Percentiles rank a stretch among this genome's conserved stretches.
Conservation (phyloP, 2,797 vertebrate genomes). For the Etheostoma perlongum region DNA sequence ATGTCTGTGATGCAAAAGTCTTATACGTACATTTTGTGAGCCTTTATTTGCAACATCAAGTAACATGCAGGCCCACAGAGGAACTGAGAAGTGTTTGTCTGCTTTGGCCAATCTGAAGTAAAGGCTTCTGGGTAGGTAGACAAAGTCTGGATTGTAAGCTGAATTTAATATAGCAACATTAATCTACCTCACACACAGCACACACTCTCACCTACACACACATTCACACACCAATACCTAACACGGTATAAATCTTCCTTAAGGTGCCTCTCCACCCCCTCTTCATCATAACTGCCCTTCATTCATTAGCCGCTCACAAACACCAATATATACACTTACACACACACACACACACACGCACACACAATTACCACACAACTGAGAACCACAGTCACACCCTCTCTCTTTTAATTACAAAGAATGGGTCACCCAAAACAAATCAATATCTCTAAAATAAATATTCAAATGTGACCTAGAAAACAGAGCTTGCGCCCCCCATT, state of each 20-base stretch:
- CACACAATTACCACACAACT: slow-evolving; percentile 56
- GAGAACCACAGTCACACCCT: slow-evolving; percentile 72
- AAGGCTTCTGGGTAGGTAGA: slow-evolving; percentile 63
- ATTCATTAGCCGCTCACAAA: slow-evolving; percentile 72
- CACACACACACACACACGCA: slow-evolving; percentile 30
- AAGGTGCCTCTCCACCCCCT: slow-evolving; percentile 81
- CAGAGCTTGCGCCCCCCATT: slow-evolving; percentile 77
- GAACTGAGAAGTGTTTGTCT: slow-evolving; percentile 56
- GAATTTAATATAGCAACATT: slow-evolving; percentile 82
- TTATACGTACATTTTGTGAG: background rate
- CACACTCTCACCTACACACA: slow-evolving; percentile 27
- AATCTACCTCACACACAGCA: slow-evolving; percentile 70
- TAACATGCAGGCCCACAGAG: background rate
- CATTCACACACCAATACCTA: slow-evolving; percentile 23
- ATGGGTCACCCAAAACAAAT: slow-evolving; percentile 87
- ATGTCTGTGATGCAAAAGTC: background rate
- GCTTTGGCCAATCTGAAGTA: slow-evolving; percentile 52
- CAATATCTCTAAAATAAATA: slow-evolving; percentile 87
- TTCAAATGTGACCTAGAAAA: slow-evolving; percentile 89
- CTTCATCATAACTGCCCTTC: slow-evolving; percentile 82
- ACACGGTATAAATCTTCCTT: slow-evolving; percentile 82
- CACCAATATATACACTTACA: slow-evolving; percentile 39
- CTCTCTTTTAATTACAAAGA: slow-evolving; percentile 87
- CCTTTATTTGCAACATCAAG: background rate
- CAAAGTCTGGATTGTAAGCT: slow-evolving; percentile 75